Base-by-base conservation (phyloP, 2,113 vertebrate genomes). In the Ochotona princeps region DNA sequence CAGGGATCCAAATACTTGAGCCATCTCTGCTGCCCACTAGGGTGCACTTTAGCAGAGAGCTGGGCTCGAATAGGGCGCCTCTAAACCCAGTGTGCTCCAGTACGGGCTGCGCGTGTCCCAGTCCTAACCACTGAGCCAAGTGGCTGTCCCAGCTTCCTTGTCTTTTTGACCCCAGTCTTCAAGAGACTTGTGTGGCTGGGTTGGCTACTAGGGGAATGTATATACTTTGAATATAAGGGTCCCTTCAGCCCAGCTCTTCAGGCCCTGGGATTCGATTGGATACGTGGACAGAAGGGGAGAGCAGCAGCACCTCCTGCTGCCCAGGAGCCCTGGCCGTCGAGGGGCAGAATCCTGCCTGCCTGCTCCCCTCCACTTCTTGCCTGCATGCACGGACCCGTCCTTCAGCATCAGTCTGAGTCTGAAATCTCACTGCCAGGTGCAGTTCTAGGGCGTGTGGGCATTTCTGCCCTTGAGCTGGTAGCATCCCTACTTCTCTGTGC, bases 381-480 rank as follows among this genome's bases (percentile, higher is more conserved):
- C 67, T 0, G 3, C 0, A 7, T 30, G 1, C 49, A 51, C 20
- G 3, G 17, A 0, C 47, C 74, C 80, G 47, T 28, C 20, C 23
- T 1, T 51, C 21, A 21, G 18, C 12, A 23, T 66, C 30, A 38
- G 6, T 49, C 13, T 38, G 38, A 44, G 35, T 17, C 28, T 63
- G 23, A 81, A 35, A 30, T 13, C 51, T 90, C 78, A 61, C 25
- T 26, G 74, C 60, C 4, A 2, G n/a, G 23, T 57, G 7, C 51
- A 61, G 15, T 38, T 69, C 21, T 11, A n/a, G n/a, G 30, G 69
- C 70, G 30, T 49, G 75, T 6, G 26, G 15, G 25, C 10, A 4
- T 69, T 44, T 47, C 54, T 79, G 0, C 8, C 67, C 61, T 74
- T 20, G n/a, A 83, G 66, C 35, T 66, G 0, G 12, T 72, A 18